Base-by-base conservation (phyloP, 2,888 invertebrate species). In the Tachina fera region DNA sequence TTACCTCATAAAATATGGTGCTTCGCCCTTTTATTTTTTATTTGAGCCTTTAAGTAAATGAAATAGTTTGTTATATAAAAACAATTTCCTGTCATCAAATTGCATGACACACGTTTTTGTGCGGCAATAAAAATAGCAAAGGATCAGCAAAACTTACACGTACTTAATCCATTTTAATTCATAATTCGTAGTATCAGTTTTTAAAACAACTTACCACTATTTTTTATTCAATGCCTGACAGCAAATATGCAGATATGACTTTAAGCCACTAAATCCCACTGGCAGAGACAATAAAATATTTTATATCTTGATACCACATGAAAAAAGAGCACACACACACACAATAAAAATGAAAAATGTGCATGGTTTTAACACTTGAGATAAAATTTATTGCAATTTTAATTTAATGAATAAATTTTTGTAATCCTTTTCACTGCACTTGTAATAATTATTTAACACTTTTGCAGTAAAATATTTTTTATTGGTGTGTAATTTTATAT, bases 181-280 rank as follows among this genome's bases (percentile, higher is more conserved):
- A 51, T 51, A 45, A 70, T 49, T 58, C 45, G 49, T 51, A 13
- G 56, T 80, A 22, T 22, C 47, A 58, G 65, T 67, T 58, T 71
- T 65, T 16, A 6, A 51, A n/a, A 43, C 65, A 47, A 74, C 80
- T 81, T 81, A 74, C 80, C 80, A 71, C 43, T 53, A 63, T 61
- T 51, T 56, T 56, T 74, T 58, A 41, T 65, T 80, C 49, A 60
- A 68, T 41, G 51, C 14, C 65, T 41, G 63, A 43, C 63, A 61
- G 43, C 53, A 78, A 68, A 22, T 77, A 60, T 51, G 78, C 49
- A 68, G 51, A 58, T 51, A 51, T 75, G 65, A n/a, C 56, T 71
- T 45, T 71, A n/a, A 47, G 53, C 53, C 56, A 78, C 65, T 70
- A 71, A 82, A 71, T 86, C 76, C 83, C 86, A 79, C 76, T 53